Evolutionary conservation across 2,113 vertebrate genomes (phyloP).

Genomic region (Clarias gariepinus): DNA sequence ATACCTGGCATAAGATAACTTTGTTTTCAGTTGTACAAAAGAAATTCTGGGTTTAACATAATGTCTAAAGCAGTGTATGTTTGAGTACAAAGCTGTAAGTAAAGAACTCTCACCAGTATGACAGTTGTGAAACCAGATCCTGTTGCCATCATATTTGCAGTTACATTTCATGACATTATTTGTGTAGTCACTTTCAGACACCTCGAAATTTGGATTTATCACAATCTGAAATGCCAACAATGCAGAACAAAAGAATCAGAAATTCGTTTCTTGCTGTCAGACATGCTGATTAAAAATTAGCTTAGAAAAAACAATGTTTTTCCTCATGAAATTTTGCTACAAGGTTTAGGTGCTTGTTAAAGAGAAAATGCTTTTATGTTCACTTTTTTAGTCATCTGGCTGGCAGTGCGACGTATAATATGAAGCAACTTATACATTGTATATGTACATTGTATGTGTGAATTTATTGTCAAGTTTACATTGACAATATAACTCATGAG

Average conservation of each 20-base stretch:
- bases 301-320: neutral
- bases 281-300: neutral
- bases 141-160: conserved; percentile 96
- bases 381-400: too few relatives aligned
- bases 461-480: too few relatives aligned
- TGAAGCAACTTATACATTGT: too few relatives aligned
- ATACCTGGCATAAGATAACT: neutral
- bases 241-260: neutral
- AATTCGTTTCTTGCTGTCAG: neutral
- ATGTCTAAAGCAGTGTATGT: neutral
- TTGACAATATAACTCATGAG: too few relatives aligned
- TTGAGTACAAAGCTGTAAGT: neutral
- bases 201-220: conserved; percentile 93
- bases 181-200: conserved; percentile 96
- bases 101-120: conserved; percentile 79
- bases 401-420: too few relatives aligned
- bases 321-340: neutral
- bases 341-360: neutral
- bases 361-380: neutral
- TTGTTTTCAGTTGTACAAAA: neutral
- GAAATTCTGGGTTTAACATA: neutral
- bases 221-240: conserved; percentile 75
- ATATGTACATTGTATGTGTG: too few relatives aligned
- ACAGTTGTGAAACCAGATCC: conserved; percentile 96
- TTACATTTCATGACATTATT: conserved; percentile 99